Conservation (phyloP, 2,888 invertebrate species). For the Spatulosminthurus flaviceps region DNA sequence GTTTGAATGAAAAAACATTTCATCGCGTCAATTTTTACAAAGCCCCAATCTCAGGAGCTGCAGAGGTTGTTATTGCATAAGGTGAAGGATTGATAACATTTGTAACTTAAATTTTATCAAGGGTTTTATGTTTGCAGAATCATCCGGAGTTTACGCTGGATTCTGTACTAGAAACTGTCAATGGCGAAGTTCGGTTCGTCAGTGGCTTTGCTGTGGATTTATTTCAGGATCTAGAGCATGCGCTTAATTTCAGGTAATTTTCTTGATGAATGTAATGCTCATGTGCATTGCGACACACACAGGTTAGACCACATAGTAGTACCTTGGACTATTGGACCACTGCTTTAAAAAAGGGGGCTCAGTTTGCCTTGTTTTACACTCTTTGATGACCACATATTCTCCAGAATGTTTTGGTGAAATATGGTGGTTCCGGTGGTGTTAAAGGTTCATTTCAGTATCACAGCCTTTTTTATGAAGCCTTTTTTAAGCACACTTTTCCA, state of each 20-base stretch:
- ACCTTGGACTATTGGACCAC: too few species aligned
- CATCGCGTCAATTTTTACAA: not conserved
- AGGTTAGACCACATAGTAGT: too few species aligned
- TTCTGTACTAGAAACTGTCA: not conserved
- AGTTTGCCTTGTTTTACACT: too few species aligned
- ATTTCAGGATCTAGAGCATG: not conserved
- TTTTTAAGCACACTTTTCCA: too few species aligned
- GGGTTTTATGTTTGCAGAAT: not conserved
- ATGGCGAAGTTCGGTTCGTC: not conserved
- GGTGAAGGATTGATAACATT: not conserved
- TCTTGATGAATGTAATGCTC: too few species aligned
- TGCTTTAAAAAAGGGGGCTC: too few species aligned
- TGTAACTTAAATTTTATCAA: not conserved
- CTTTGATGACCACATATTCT: too few species aligned
- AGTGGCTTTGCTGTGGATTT: not conserved
- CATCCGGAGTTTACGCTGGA: not conserved
- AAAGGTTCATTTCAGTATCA: too few species aligned
- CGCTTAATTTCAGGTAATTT: conserved; percentile 2
- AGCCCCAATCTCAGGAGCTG: not conserved
- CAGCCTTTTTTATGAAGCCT: too few species aligned
- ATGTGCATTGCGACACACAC: too few species aligned
- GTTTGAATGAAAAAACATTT: not conserved
- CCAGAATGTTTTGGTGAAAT: too few species aligned
- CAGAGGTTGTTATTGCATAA: not conserved
- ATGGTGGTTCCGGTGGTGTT: too few species aligned